These are phyloP conservation scores for Heliconius himera DNA, from an alignment of 1,140 invertebrate genomes.

Conservation along the genomic window DNA sequence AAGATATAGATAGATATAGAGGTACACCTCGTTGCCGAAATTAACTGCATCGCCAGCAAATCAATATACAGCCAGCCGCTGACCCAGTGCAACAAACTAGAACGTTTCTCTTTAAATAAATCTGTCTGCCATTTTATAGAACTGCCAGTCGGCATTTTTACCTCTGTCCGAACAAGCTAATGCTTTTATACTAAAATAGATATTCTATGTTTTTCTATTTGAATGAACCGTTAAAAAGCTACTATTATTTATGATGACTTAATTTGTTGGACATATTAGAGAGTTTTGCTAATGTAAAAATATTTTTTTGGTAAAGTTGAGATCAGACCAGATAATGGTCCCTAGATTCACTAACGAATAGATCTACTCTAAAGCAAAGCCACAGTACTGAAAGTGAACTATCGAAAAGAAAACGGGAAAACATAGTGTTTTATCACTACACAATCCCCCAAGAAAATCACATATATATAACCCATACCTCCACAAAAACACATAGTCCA, in stretches of 20 bases:
- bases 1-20: background rate
- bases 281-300: background rate
- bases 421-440: no score
- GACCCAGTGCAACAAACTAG: conserved; percentile 66
- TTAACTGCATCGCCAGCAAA: conserved; percentile 64
- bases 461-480: background rate
- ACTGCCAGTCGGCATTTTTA: conserved; percentile 60
- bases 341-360: no score
- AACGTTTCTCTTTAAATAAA: conserved; percentile 66
- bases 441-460: no score
- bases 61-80: conserved; percentile 69
- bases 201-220: background rate
- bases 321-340: background rate
- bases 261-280: background rate
- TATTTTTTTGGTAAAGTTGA: background rate
- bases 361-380: no score
- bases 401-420: no score
- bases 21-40: conserved; percentile 57
- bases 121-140: conserved; percentile 56
- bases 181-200: conserved; percentile 50
- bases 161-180: conserved; percentile 51
- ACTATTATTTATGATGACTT: background rate
- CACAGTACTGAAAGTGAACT: no score
- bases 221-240: background rate
- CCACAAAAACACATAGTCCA: conserved; percentile 5